Evolutionary conservation across 2,113 vertebrate genomes (phyloP).

Genomic region (Notothenia coriiceps): DNA sequence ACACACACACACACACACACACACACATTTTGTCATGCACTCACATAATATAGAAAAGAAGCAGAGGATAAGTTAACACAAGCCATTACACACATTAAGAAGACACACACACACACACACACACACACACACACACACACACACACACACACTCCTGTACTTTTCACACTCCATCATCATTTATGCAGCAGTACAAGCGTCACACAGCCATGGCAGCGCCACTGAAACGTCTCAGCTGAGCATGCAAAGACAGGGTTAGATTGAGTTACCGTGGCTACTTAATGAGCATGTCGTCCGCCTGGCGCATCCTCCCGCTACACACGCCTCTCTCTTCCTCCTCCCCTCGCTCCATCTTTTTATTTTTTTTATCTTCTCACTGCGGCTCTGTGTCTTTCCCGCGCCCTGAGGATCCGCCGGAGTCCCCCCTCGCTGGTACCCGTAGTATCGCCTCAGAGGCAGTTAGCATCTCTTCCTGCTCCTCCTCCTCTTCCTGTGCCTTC

Average conservation of each 20-base stretch:
- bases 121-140: too few relatives aligned
- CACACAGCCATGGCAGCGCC: constrained; percentile 37
- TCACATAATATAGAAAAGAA: neutral
- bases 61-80: constrained; percentile 13
- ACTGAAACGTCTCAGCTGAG: constrained; percentile 45
- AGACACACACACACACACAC: neutral
- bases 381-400: constrained; percentile 65
- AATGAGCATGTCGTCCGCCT: constrained; percentile 61
- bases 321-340: constrained; percentile 74
- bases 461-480: constrained; percentile 61
- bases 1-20: constrained; percentile 22
- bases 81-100: constrained; percentile 6
- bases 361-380: constrained; percentile 58
- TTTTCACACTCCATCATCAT: constrained; percentile 41
- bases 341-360: constrained; percentile 70
- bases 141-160: constrained; percentile 23
- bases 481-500: constrained; percentile 10
- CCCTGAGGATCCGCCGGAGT: constrained; percentile 71
- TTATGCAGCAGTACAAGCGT: constrained; percentile 31
- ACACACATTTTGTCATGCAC: constrained; percentile 5
- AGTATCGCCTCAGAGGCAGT: constrained; percentile 68
- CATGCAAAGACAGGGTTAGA: constrained; percentile 52
- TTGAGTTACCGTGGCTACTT: constrained; percentile 80
- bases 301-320: constrained; percentile 73
- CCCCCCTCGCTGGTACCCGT: constrained; percentile 68